phyloP scores from a whole-genome alignment of 2,797 vertebrate genomes.

The Gymnothorax reevesii region DNA sequence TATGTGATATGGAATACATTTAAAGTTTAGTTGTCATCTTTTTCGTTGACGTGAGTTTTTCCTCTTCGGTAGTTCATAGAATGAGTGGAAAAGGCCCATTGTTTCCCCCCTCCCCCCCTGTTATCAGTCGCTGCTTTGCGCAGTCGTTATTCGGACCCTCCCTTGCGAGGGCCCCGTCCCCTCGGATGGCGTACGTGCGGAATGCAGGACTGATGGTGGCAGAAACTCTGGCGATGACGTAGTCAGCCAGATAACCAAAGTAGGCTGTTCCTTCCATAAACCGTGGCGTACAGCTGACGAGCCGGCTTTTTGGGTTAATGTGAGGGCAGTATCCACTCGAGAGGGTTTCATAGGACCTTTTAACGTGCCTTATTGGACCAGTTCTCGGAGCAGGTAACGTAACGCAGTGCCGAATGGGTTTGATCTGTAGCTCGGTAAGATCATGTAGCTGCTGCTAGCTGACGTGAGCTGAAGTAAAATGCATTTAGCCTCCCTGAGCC shows the following conservation, averaged over 20 bases:
- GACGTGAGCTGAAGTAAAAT: neutral
- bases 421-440: neutral
- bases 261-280: slow-evolving; percentile 7
- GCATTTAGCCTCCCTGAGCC: neutral
- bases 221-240: neutral
- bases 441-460: neutral
- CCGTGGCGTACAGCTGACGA: slow-evolving; percentile 18
- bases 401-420: no score
- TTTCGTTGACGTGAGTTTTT: neutral
- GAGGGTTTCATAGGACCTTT: neutral
- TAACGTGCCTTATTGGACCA: slow-evolving; percentile 3
- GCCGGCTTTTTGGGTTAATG: slow-evolving; percentile 15
- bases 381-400: slow-evolving; percentile 40
- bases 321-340: neutral
- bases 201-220: slow-evolving; percentile 34
- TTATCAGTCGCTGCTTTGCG: neutral
- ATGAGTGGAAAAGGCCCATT: neutral
- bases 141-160: slow-evolving; percentile 17
- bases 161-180: neutral
- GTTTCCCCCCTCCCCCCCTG: neutral
- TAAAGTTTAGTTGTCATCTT: neutral
- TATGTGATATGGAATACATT: neutral
- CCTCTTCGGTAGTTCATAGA: neutral
- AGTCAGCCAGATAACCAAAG: slow-evolving; percentile 4
- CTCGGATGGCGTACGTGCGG: slow-evolving; percentile 50